Evolutionary conservation across 2,888 invertebrate species (phyloP).

Genomic region (Phytoseiulus persimilis): DNA sequence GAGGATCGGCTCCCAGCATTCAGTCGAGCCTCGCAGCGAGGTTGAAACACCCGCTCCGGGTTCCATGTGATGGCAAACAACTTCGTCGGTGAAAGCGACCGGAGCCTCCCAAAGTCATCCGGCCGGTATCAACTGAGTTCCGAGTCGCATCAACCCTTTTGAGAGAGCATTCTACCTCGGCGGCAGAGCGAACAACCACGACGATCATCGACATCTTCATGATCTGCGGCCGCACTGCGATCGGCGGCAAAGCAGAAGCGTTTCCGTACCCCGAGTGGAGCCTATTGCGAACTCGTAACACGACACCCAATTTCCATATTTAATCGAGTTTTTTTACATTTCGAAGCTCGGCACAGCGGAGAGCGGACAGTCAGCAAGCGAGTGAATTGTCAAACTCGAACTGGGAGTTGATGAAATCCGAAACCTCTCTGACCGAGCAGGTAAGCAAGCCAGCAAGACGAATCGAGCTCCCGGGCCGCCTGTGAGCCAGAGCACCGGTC

Average conservation of each 20-base stretch:
- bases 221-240: not conserved
- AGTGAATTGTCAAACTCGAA: not conserved
- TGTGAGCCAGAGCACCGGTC: not conserved
- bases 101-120: not conserved
- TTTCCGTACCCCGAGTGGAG: not conserved
- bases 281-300: not conserved
- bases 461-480: not conserved
- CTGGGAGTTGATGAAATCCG: not conserved
- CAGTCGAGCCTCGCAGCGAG: too few species aligned
- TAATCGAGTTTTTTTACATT: conserved; percentile 5
- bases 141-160: not conserved
- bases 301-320: conserved; percentile 5
- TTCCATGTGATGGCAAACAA: too few species aligned
- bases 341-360: not conserved
- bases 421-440: not conserved
- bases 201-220: not conserved
- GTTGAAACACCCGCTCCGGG: too few species aligned
- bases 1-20: too few species aligned
- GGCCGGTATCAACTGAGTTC: not conserved
- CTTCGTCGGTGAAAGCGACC: not conserved
- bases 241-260: not conserved
- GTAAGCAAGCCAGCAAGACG: not conserved
- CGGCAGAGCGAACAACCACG: not conserved
- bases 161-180: not conserved
- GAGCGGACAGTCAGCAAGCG: not conserved